Percentiles rank a stretch among this genome's conserved stretches.
These are phyloP conservation scores for human DNA, from an alignment of 2,113 vertebrate genomes.

Conservation along the genomic window DNA sequence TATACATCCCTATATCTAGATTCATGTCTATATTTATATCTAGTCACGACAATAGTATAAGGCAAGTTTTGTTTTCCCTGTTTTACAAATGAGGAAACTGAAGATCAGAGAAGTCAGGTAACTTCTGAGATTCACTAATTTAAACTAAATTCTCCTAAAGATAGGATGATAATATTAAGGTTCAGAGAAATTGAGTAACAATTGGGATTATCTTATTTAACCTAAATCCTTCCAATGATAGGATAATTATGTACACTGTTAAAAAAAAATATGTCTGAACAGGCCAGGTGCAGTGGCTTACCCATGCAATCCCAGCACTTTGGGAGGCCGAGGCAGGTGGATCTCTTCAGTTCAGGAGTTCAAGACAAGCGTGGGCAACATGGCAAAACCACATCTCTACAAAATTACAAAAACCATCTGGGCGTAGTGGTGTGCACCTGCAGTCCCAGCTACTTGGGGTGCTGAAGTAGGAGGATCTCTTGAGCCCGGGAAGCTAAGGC, in stretches of 20 bases:
- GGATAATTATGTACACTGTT: not conserved
- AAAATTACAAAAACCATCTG: no score
- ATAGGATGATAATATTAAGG: not conserved
- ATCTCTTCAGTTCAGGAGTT: no score
- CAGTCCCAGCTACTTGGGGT: no score
- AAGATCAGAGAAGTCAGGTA: not conserved
- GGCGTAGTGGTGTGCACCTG: no score
- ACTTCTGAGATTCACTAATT: conserved; percentile 14
- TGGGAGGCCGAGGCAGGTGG: no score
- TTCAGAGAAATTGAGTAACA: conserved; percentile 14
- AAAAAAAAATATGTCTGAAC: no score
- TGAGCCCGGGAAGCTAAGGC: no score
- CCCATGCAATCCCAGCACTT: no score
- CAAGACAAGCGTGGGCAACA: no score
- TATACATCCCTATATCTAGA: not conserved
- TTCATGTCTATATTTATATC: not conserved
- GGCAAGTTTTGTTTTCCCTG: not conserved
- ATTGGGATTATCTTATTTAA: conserved; percentile 9
- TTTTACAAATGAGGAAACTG: not conserved
- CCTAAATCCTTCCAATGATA: not conserved
- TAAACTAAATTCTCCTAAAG: not conserved
- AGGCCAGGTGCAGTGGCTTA: no score
- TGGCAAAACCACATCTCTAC: no score
- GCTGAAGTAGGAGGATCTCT: no score
- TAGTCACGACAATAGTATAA: not conserved